Percentiles rank a stretch among this genome's conserved stretches.
Evolutionary conservation across 2,888 invertebrate species (phyloP).

Genomic region (Kuschelorhynchus macadamiae): DNA sequence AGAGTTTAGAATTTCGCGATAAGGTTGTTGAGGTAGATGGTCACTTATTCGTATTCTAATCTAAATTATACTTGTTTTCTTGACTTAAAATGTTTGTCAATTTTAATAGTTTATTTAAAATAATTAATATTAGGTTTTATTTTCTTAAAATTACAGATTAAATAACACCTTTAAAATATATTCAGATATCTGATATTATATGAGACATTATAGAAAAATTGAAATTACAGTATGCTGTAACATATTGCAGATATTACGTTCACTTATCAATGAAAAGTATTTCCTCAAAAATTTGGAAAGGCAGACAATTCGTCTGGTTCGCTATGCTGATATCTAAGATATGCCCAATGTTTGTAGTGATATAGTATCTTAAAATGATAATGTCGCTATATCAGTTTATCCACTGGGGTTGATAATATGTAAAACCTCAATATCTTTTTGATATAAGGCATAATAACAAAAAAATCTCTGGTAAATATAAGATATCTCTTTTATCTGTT

Average conservation of each 20-base stretch:
- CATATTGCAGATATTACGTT: neutral
- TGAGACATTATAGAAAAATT: no score
- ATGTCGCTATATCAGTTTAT: constrained; percentile 58
- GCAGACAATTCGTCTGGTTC: constrained; percentile 7
- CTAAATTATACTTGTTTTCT: no score
- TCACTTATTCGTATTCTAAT: no score
- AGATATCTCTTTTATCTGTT: constrained; percentile 61
- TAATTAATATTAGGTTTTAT: no score
- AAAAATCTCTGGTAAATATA: constrained; percentile 63
- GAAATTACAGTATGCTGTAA: no score
- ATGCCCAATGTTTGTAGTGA: constrained; percentile 55
- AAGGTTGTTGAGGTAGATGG: no score
- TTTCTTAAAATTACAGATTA: no score
- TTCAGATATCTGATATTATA: no score
- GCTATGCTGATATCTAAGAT: constrained; percentile 68
- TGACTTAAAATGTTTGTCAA: no score
- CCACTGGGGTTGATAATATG: constrained; percentile 59
- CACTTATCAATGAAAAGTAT: neutral
- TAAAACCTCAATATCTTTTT: constrained; percentile 56
- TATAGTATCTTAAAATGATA: constrained; percentile 59
- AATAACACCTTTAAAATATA: no score
- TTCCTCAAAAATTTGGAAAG: constrained; percentile 2
- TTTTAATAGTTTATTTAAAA: no score
- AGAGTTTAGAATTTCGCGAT: constrained; percentile 57
- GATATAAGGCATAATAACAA: constrained; percentile 56